Percentiles rank a stretch among this genome's conserved stretches.
phyloP scores from a whole-genome alignment of 2,797 vertebrate species.

The Merluccius polli region DNA sequence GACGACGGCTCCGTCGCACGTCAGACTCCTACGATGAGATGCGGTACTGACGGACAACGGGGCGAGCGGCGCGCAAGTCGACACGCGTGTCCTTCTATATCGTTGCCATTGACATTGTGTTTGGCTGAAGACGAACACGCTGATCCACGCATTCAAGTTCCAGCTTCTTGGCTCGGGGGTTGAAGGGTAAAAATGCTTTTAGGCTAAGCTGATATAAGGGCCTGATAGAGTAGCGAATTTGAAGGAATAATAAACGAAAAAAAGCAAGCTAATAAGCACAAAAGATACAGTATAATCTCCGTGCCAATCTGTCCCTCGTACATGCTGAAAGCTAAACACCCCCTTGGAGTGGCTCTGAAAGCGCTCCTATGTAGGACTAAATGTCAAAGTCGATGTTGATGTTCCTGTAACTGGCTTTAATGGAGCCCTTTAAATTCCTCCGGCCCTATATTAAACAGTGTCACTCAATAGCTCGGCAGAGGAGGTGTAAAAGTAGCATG shows the following conservation, averaged over 20 bases:
- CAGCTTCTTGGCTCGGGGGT: not conserved
- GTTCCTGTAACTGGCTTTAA: conserved; percentile 37
- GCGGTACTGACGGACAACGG: no score
- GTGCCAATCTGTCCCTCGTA: not conserved
- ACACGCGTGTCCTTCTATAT: no score
- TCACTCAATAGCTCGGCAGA: conserved; percentile 59
- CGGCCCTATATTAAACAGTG: conserved; percentile 65
- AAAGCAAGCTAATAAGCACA: not conserved
- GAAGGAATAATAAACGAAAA: not conserved
- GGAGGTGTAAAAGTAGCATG: conserved; percentile 63
- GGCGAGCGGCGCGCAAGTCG: no score
- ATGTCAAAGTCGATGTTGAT: not conserved
- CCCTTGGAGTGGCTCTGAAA: not conserved
- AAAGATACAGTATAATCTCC: not conserved
- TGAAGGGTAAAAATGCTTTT: not conserved
- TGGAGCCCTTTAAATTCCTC: conserved; percentile 52
- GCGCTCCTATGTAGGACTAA: not conserved
- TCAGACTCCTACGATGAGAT: not conserved
- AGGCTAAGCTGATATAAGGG: not conserved
- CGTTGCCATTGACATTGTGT: no score
- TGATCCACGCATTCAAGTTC: not conserved
- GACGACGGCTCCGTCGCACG: conserved; percentile 11
- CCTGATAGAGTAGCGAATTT: not conserved
- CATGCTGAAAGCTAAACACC: not conserved
- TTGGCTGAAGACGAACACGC: not conserved